Percentiles rank a stretch among this genome's conserved stretches.
Conservation (phyloP, 2,888 invertebrate genomes). For the Drosophila borealis region DNA sequence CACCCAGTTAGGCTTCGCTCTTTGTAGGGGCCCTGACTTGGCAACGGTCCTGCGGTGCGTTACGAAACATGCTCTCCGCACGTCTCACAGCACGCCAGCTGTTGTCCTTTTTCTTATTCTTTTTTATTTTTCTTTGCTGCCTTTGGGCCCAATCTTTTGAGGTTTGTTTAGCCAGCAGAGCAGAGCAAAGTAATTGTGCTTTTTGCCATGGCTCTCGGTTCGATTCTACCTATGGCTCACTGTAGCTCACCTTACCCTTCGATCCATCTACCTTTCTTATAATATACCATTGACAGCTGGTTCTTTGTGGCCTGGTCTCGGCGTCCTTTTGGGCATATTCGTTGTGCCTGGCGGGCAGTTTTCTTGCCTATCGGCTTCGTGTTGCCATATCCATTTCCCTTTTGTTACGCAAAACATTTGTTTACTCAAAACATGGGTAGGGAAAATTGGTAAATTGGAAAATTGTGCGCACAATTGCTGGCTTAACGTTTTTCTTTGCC, state of each 20-base stretch:
- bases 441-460: slow-evolving; percentile 51
- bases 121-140: slow-evolving; percentile 8
- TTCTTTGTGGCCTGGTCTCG: slow-evolving; percentile 35
- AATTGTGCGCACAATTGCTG: slow-evolving; percentile 73
- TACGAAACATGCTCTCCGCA: slow-evolving; percentile 37
- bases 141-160: slow-evolving; percentile 24
- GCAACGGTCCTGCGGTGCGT: slow-evolving; percentile 61
- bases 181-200: slow-evolving; percentile 47
- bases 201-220: slow-evolving; percentile 42
- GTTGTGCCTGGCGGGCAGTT: slow-evolving; percentile 53
- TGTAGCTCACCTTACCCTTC: slow-evolving; percentile 22
- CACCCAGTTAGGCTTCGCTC: slow-evolving; percentile 26
- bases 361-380: slow-evolving; percentile 46
- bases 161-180: slow-evolving; percentile 61
- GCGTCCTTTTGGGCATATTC: slow-evolving; percentile 48
- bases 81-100: slow-evolving; percentile 66
- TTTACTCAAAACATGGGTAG: slow-evolving; percentile 68
- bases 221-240: slow-evolving; percentile 39
- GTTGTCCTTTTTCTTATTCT: slow-evolving; percentile 61
- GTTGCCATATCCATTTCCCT: slow-evolving; percentile 42
- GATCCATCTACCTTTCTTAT: slow-evolving; percentile 27
- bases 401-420: slow-evolving; percentile 78
- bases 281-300: slow-evolving; percentile 68
- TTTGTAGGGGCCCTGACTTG: slow-evolving; percentile 6
- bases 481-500: slow-evolving; percentile 55